Conservation (phyloP, 1,140 invertebrate genomes). For the Proctacanthus coquilletti region DNA sequence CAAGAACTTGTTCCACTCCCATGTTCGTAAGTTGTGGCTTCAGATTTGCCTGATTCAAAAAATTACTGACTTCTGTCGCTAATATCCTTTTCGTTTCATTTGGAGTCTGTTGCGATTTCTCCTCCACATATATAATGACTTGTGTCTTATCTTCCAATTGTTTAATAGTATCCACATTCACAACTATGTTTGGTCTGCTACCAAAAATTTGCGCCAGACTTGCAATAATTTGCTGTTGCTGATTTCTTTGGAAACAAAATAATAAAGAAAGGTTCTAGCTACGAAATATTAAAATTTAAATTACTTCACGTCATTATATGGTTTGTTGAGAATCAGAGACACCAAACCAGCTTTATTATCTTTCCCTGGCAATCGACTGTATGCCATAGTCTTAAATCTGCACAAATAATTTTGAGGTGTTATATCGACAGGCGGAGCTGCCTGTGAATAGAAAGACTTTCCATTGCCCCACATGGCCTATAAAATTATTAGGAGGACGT, state of each 20-base stretch:
- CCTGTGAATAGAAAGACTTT: conserved; percentile 59
- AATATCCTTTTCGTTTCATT: conserved; percentile 48
- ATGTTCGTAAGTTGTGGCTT: conserved; percentile 53
- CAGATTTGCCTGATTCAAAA: conserved; percentile 47
- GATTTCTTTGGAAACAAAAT: conserved; percentile 33
- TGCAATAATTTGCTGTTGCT: conserved; percentile 53
- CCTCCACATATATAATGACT: conserved; percentile 62
- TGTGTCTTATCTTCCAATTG: conserved; percentile 60
- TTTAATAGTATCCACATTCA: conserved; percentile 62
- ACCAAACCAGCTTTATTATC: conserved; percentile 81
- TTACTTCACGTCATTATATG: conserved; percentile 19
- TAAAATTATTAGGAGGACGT: too few relatives aligned
- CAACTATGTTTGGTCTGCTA: conserved; percentile 65
- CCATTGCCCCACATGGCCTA: conserved; percentile 70
- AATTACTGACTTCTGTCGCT: conserved; percentile 54
- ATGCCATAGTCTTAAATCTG: conserved; percentile 83
- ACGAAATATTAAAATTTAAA: conserved; percentile 20
- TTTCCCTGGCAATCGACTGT: conserved; percentile 63
- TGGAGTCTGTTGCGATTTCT: conserved; percentile 48
- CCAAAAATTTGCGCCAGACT: conserved; percentile 54
- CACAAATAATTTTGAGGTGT: conserved; percentile 81
- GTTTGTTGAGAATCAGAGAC: conserved; percentile 62
- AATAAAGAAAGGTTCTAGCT: conserved; percentile 5
- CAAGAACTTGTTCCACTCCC: conserved; percentile 43
- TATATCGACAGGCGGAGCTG: conserved; percentile 58